Evolutionary conservation across 2,888 invertebrate genomes (phyloP).

Genomic region (Cheilosia soror): DNA sequence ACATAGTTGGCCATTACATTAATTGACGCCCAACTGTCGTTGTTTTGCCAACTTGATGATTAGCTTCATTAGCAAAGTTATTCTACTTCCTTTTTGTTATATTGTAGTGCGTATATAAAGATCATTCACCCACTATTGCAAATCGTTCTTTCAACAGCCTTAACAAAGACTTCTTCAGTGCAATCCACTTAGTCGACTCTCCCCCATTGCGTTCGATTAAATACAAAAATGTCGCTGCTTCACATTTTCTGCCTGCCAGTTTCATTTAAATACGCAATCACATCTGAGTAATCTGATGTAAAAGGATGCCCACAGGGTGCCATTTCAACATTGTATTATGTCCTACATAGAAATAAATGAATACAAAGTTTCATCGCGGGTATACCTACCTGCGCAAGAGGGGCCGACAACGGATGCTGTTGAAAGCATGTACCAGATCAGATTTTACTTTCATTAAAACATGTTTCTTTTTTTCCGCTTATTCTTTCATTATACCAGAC

Average conservation of each 20-base stretch:
- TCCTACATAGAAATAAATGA: background rate
- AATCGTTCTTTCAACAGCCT: background rate
- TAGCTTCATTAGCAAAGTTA: too few relatives aligned
- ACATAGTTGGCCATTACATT: too few relatives aligned
- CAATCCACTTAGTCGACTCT: slow-evolving; percentile 24
- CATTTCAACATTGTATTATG: slow-evolving; percentile 16
- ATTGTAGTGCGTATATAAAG: background rate
- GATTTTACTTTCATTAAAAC: slow-evolving; percentile 37
- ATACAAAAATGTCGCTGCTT: background rate
- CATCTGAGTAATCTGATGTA: slow-evolving; percentile 46
- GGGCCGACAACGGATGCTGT: background rate
- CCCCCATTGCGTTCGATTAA: slow-evolving; percentile 27
- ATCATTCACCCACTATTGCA: too few relatives aligned
- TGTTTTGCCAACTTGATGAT: too few relatives aligned
- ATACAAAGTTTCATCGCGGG: background rate
- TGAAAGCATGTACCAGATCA: slow-evolving; percentile 32
- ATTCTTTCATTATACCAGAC: slow-evolving; percentile 17
- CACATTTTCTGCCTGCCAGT: slow-evolving; percentile 4
- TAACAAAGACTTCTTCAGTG: background rate
- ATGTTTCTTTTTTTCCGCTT: background rate
- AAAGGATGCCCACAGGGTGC: slow-evolving; percentile 51
- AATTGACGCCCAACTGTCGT: too few relatives aligned
- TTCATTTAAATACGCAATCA: slow-evolving; percentile 63
- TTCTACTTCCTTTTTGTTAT: too few relatives aligned
- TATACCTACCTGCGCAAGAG: background rate